phyloP scores from a whole-genome alignment of 2,113 vertebrate species.

The Montifringilla adamsi region DNA sequence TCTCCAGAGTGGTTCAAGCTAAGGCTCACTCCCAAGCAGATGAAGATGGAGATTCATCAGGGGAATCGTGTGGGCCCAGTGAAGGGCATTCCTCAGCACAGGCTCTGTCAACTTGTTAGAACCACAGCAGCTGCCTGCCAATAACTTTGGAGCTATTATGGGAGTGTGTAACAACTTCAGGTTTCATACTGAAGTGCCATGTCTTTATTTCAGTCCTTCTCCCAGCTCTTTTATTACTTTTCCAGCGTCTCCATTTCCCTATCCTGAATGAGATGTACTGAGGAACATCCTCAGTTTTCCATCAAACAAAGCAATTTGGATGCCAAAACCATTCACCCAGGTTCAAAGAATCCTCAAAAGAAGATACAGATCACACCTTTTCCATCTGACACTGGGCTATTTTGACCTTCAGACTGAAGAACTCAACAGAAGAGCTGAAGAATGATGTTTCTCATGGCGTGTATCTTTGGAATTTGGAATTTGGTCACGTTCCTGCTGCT shows the following conservation, averaged over 20 bases:
- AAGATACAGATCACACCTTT: neutral
- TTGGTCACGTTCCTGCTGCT: neutral
- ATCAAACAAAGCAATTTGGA: neutral
- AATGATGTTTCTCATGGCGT: neutral
- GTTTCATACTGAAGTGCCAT: neutral
- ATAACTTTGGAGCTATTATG: neutral
- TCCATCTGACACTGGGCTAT: neutral
- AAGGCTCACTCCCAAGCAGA: neutral
- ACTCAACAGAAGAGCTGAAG: neutral
- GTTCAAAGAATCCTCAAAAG: neutral
- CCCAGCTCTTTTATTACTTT: neutral
- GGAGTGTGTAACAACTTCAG: neutral
- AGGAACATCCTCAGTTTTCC: neutral
- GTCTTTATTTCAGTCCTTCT: neutral
- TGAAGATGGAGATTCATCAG: neutral
- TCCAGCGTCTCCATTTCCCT: neutral
- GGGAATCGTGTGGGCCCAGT: neutral
- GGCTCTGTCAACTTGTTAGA: neutral
- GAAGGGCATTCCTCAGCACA: neutral
- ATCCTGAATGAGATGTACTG: neutral
- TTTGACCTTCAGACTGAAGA: neutral
- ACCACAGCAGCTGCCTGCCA: neutral
- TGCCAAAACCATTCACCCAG: neutral
- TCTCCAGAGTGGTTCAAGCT: neutral
- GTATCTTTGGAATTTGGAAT: neutral